Evolutionary conservation across 2,113 vertebrate genomes (phyloP), one percentile per base, ranked within the genome.

Genomic region (Equus przewalskii): DNA sequence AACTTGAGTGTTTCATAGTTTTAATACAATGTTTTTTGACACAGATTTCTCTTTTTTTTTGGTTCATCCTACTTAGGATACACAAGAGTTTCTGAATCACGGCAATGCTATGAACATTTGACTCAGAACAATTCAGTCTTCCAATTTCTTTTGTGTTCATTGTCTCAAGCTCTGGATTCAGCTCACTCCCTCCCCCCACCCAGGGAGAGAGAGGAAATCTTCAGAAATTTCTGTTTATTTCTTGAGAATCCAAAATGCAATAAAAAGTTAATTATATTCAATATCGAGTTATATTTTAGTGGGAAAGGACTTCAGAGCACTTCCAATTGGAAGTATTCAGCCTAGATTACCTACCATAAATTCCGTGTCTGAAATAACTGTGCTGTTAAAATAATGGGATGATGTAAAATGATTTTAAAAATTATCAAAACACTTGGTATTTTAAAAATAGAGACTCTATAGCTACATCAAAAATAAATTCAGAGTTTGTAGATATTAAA

Each of bases 381-480:
- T 60, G 60, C 62, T 73, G 22, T 54, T 85, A 79, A 89, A 86
- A 84, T 87, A 85, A 86, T 73, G 21, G 36, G 11, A 60, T 86
- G 41, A 9, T 49, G 0, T 70, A 73, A 67, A 86, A 62, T 94
- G 26, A 82, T 60, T 97, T 72, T 83, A 41, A 54, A 87, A 60
- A 51, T 65, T 13, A 58, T 78, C 30, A 78, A 75, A 84, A 33
- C 26, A 85, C 33, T 33, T 89, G 30, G 6, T 13, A 65, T 78
- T 81, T 94, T 69, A 62, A 94, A 83, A 89, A 41, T 60, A 94
- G 28, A 88, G 80, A 46, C 4, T 89, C n/a, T 91, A 7, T 90
- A 69, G 11, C 1, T 58, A 76, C 18, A 44, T 80, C 75, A 41
- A 86, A 67, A 92, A 69, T 58, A 84, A 65, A 94, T 56, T 49